Conservation (phyloP, 2,113 vertebrate genomes). For the Aldabrachelys gigantea region DNA sequence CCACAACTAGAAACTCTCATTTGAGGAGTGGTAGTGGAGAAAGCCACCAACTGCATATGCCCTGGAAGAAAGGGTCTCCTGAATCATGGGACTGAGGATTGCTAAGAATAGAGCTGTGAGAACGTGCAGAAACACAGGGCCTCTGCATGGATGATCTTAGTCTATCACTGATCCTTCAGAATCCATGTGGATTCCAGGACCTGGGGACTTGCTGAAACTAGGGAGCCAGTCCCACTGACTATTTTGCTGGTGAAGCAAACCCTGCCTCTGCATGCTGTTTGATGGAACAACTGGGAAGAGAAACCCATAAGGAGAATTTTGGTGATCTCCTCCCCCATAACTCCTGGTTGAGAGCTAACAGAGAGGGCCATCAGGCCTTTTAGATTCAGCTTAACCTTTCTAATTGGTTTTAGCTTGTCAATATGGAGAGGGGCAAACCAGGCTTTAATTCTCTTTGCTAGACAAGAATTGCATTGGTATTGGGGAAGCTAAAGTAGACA, state of each 20-base stretch:
- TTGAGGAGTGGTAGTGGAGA: neutral
- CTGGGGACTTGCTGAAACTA: neutral
- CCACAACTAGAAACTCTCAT: neutral
- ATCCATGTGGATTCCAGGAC: neutral
- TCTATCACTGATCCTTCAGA: neutral
- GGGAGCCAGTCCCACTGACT: rapidly evolving
- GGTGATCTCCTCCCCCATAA: neutral
- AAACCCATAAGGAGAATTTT: neutral
- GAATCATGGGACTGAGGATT: neutral
- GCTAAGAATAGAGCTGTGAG: neutral
- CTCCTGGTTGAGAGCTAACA: neutral
- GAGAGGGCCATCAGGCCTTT: constrained; percentile 24
- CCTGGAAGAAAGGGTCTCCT: neutral
- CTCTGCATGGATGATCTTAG: neutral
- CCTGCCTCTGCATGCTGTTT: neutral
- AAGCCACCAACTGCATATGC: neutral
- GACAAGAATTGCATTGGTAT: neutral
- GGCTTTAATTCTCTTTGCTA: neutral
- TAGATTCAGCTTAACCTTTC: neutral
- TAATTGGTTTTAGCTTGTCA: neutral
- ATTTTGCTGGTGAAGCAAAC: neutral
- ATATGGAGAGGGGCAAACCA: neutral
- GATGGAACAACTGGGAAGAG: neutral
- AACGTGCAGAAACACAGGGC: neutral
- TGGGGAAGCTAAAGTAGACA: neutral